Base-by-base conservation (phyloP, 2,888 invertebrate genomes). In the Camponotus fellah region DNA sequence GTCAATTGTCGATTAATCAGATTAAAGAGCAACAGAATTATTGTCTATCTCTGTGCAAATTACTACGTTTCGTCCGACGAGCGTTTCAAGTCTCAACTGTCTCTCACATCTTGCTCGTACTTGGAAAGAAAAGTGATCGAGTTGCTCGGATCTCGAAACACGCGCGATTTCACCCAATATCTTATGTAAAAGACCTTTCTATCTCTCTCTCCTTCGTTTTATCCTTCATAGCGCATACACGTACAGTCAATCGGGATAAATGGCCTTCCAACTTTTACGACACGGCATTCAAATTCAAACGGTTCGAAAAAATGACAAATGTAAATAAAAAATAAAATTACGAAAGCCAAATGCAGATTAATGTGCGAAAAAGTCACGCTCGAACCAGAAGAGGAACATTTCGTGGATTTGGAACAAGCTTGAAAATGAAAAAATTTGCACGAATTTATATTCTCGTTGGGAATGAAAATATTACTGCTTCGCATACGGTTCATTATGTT, bases 1-100 rank as follows among this genome's bases (percentile, higher is more conserved):
- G 79, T 82, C 56, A 81, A 83, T 76, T 49, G 40, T 82, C 40
- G 65, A 74, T 76, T 71, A 68, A 37, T 85, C 49, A 17, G 60
- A 76, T 84, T 89, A 90, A 80, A 84, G 89, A 91, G 89, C 81
- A 91, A 91, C 89, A 87, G 84, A 92, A 91, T 90, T 92, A 92
- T 92, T 92, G 91, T 92, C 92, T 91, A 91, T 83, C 87, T 87
- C 90, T 90, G 86, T 84, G 60, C 83, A 81, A 53, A 85, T 87
- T 79, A 86, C 75, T 26, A 26, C 83, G 76, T 76, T 81, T 85
- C 83, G 66, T 71, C 80, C 85, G 88, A 90, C 89, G 89, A 87
- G 85, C 79, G 53, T 88, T 84, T 84, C 87, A 88, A 87, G 85
- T 87, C 86, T 87, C 85, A 90, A 37, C 37, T 6, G 21, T 9